Evolutionary conservation across 2,888 invertebrate species (phyloP).

Genomic region (Diaperis boleti): DNA sequence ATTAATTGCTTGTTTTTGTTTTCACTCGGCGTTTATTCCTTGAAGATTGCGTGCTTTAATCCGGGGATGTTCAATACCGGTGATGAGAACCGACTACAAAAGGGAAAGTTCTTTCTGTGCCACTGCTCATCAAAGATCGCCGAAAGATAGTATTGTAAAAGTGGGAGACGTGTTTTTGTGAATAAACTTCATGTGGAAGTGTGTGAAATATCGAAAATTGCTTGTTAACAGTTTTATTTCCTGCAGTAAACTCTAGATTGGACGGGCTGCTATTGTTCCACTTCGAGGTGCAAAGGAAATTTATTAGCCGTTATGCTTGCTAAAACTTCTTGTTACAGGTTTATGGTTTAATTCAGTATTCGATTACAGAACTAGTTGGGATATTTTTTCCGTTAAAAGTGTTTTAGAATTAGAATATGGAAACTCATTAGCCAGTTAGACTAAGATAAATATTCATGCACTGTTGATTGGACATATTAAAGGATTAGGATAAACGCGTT

Average conservation of each 20-base stretch:
- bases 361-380: background rate
- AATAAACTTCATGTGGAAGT: slow-evolving; percentile 37
- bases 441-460: too few species aligned
- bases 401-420: background rate
- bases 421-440: too few species aligned
- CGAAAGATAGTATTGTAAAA: slow-evolving; percentile 48
- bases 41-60: slow-evolving; percentile 12
- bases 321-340: slow-evolving; percentile 32
- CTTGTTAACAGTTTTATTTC: slow-evolving; percentile 33
- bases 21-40: slow-evolving; percentile 23
- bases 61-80: slow-evolving; percentile 32
- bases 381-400: background rate
- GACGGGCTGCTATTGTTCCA: slow-evolving; percentile 25
- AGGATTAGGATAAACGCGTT: too few species aligned
- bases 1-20: slow-evolving; percentile 36
- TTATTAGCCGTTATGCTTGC: slow-evolving; percentile 36
- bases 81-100: slow-evolving; percentile 40
- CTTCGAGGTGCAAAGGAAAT: slow-evolving; percentile 22
- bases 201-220: slow-evolving; percentile 41
- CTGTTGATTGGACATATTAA: too few species aligned
- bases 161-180: slow-evolving; percentile 32
- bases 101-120: slow-evolving; percentile 49
- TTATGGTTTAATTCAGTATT: slow-evolving; percentile 5
- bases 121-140: slow-evolving; percentile 49
- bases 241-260: slow-evolving; percentile 29